Evolutionary conservation across 1,140 invertebrate genomes (phyloP).

Genomic region (Bombus sibiricus): DNA sequence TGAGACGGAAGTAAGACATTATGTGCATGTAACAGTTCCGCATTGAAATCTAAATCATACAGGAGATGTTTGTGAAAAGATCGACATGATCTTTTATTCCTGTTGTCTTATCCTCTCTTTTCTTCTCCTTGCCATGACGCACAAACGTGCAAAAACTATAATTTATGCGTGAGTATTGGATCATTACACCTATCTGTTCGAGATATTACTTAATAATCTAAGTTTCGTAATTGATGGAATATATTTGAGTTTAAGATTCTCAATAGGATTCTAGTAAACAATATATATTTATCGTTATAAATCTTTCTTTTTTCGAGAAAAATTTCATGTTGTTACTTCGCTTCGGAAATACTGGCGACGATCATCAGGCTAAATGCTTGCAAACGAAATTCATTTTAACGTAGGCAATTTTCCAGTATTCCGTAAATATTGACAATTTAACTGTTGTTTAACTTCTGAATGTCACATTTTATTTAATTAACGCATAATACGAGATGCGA

Average conservation of each 20-base stretch:
- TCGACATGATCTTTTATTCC: background rate
- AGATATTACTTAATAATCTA: conserved; percentile 11
- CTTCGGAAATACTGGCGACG: no score
- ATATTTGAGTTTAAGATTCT: background rate
- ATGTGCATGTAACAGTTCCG: background rate
- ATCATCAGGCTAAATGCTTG: background rate
- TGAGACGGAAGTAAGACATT: background rate
- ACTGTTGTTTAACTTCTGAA: background rate
- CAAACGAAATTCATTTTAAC: background rate
- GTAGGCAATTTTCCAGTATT: background rate
- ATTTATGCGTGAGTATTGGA: conserved; percentile 11
- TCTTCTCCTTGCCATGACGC: conserved; percentile 26
- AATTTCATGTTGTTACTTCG: no score
- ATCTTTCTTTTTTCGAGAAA: background rate
- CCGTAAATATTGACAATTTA: background rate
- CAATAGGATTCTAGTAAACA: background rate
- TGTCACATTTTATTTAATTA: background rate
- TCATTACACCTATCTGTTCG: conserved; percentile 25
- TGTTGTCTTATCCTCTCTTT: background rate
- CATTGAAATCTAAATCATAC: background rate
- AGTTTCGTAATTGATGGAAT: conserved; percentile 20
- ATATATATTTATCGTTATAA: background rate
- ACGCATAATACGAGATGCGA: background rate
- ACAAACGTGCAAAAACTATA: conserved; percentile 8
- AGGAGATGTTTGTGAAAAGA: background rate